Evolutionary conservation across 2,888 invertebrate genomes (phyloP), one percentile per base, ranked within the genome.

Genomic region (Eueremaeus valkanovi): DNA sequence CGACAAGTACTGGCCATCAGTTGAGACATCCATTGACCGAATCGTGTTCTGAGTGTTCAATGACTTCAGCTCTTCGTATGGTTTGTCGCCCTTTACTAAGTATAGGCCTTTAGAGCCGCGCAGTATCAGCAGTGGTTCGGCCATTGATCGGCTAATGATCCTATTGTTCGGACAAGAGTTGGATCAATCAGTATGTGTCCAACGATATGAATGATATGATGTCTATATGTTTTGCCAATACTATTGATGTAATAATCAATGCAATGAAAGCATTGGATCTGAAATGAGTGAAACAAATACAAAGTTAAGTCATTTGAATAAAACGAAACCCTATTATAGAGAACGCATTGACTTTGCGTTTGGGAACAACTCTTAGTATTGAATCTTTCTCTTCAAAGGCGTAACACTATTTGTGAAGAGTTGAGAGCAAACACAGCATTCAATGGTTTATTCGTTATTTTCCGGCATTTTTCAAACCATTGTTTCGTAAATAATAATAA

Each of bases 1-100:
- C 29, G 36, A 73, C 55, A 76, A 29, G 42, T 74, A 76, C 21
- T 70, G 27, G 45, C 76, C 73, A 76, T 76, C 74, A 31, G 27
- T 36, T 2, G 76, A 76, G 1, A 76, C 36, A 66, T 66, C 66
- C 1, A 66, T 33, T 2, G 36, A 66, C 16, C 66, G 33, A n/a
- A 66, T 21, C 2, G 33, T 36, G 18, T 66, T 66, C 36, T 31
- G 66, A 18, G 6, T 1, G 1, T 6, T n/a, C 21, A 66, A 21
- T 36, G 36, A 18, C 21, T 33, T 66, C 21, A 36, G 5, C 21
- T 36, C 21, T 9, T 33, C 11, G 36, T 18, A 66, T 18, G 66
- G 66, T 66, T 66, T 66, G 1, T 21, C n/a, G 9, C 36, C 66
- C 13, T 36, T 66, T 33, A 66, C 13, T 33, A 66, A 3, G 36